phyloP scores from a whole-genome alignment of 2,113 vertebrate genomes.

The Lamprotornis superbus region DNA sequence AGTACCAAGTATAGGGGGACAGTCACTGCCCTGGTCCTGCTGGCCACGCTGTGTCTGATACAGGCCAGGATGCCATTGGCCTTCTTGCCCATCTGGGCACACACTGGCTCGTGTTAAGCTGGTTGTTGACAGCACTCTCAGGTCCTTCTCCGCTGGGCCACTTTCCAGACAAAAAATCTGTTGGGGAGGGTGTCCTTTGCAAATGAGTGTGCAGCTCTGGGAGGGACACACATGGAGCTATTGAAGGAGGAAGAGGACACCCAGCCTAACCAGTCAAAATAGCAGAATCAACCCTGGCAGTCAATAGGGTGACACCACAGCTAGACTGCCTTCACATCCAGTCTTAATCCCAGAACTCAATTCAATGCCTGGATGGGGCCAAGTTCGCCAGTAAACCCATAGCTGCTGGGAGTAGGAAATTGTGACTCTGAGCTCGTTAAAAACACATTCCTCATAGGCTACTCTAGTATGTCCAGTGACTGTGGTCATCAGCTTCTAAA shows the following conservation, averaged over 20 bases:
- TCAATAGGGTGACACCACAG: background rate
- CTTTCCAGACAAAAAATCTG: background rate
- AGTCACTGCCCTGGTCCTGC: background rate
- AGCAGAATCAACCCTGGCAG: background rate
- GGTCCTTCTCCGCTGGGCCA: background rate
- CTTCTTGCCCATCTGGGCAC: background rate
- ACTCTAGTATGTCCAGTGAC: background rate
- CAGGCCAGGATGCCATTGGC: background rate
- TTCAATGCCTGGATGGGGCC: background rate
- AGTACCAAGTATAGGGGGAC: background rate
- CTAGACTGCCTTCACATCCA: background rate
- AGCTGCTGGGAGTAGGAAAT: background rate
- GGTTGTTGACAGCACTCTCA: fast-evolving
- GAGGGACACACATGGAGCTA: background rate
- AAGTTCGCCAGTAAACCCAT: background rate
- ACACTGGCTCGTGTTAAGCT: background rate
- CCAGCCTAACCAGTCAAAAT: background rate
- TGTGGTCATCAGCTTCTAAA: background rate
- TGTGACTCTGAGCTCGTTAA: background rate
- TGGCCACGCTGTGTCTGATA: background rate
- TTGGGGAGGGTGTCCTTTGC: background rate
- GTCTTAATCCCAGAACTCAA: background rate
- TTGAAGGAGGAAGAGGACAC: background rate
- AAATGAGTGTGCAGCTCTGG: background rate
- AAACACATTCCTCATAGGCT: background rate